phyloP scores from a whole-genome alignment of 1,140 invertebrate genomes.

The Drosophila ohnishii region DNA sequence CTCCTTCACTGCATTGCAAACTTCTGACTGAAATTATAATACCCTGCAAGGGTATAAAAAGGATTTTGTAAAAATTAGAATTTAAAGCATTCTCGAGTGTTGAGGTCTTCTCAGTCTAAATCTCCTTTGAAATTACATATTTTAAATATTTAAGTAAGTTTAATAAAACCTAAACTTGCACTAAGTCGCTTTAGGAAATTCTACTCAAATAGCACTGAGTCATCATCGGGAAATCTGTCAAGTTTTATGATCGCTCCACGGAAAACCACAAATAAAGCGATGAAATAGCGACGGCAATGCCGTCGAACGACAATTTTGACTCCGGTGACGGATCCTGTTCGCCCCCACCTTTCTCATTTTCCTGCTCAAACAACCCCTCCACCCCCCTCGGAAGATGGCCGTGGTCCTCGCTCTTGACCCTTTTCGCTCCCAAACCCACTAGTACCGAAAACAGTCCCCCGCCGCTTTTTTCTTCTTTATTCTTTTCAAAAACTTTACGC shows the following conservation, averaged over 20 bases:
- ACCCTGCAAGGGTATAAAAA: too few relatives aligned
- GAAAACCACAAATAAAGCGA: conserved; percentile 43
- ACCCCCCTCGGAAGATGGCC: conserved; percentile 54
- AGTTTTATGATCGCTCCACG: conserved; percentile 60
- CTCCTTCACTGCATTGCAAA: too few relatives aligned
- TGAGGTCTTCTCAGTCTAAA: background rate
- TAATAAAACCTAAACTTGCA: background rate
- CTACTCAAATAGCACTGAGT: background rate
- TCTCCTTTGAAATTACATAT: background rate
- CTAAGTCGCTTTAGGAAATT: background rate
- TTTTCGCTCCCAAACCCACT: conserved; percentile 66
- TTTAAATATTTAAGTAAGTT: background rate
- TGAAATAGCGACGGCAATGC: conserved; percentile 62
- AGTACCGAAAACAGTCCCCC: conserved; percentile 30
- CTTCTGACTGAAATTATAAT: too few relatives aligned
- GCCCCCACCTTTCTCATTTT: background rate
- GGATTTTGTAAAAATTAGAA: too few relatives aligned
- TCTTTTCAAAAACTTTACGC: conserved; percentile 76
- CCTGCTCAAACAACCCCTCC: conserved; percentile 25
- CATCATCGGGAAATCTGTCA: conserved; percentile 49
- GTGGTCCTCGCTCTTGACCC: conserved; percentile 75
- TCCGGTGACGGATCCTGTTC: conserved; percentile 22
- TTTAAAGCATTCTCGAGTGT: too few relatives aligned
- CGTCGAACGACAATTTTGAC: conserved; percentile 29
- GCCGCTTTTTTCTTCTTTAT: conserved; percentile 62